Conservation (phyloP, 2,113 vertebrate species). For the Tauraco erythrolophus region DNA sequence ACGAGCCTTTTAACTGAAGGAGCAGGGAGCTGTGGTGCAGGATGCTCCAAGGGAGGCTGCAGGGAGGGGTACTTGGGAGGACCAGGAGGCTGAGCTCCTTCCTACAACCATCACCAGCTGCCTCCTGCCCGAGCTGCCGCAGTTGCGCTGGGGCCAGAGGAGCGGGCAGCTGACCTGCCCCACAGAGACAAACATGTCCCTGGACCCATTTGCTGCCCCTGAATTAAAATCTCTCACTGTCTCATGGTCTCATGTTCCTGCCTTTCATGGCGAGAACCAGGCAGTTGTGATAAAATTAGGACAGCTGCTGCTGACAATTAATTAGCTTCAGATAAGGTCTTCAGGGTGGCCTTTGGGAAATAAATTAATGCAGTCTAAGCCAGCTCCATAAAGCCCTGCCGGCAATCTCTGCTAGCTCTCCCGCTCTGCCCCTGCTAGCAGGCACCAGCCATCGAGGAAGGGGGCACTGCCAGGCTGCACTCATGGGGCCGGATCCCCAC, state of each 20-base stretch:
- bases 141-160: background rate
- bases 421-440: background rate
- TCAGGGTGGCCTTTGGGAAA: background rate
- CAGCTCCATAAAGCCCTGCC: background rate
- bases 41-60: background rate
- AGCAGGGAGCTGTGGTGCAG: background rate
- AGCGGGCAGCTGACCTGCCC: background rate
- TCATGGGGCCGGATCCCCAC: background rate
- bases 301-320: slow-evolving; percentile 5
- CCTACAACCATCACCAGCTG: background rate
- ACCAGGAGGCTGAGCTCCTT: background rate
- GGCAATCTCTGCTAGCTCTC: background rate
- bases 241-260: background rate
- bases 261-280: background rate
- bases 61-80: background rate
- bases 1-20: background rate
- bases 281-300: background rate
- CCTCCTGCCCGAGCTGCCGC: rapidly evolving
- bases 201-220: background rate
- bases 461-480: rapidly evolving
- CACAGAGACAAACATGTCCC: rapidly evolving
- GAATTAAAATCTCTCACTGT: background rate
- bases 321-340: background rate
- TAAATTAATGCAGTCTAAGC: background rate
- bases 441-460: background rate